Evolutionary conservation across 2,888 invertebrate species (phyloP).

Genomic region (Pachydiplax longipennis): DNA sequence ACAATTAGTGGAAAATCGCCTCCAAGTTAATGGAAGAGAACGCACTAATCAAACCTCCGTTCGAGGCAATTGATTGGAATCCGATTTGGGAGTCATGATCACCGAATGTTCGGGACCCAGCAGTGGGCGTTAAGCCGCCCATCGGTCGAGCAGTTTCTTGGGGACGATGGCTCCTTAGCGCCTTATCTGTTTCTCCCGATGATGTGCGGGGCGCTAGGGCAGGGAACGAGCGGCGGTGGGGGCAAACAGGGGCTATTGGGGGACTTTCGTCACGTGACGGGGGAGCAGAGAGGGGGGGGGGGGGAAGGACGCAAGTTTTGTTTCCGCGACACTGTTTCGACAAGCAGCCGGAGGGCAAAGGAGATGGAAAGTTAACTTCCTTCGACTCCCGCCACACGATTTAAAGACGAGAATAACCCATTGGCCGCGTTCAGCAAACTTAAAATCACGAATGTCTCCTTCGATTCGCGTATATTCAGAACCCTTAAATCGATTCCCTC

Average conservation of each 20-base stretch:
- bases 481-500: not conserved
- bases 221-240: not conserved
- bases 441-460: not conserved
- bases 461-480: not conserved
- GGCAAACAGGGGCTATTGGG: constrained; percentile 13
- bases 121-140: not conserved
- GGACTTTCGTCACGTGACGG: constrained; percentile 42
- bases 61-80: not conserved
- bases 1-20: not conserved
- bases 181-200: not conserved
- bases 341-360: not conserved
- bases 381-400: not conserved
- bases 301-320: constrained; percentile 27
- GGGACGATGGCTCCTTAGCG: not conserved
- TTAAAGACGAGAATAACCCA: not conserved
- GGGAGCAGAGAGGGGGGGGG: not conserved
- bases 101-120: not conserved
- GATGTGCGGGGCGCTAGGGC: not conserved
- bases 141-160: not conserved
- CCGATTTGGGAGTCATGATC: not conserved
- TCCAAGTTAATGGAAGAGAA: not conserved
- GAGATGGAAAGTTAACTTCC: not conserved
- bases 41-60: not conserved
- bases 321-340: constrained; percentile 31
- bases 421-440: not conserved